A percentile compares a stretch with the other conserved stretches of the same genome.
Conservation (phyloP, 2,113 vertebrate species). For the Varanus salvator region DNA sequence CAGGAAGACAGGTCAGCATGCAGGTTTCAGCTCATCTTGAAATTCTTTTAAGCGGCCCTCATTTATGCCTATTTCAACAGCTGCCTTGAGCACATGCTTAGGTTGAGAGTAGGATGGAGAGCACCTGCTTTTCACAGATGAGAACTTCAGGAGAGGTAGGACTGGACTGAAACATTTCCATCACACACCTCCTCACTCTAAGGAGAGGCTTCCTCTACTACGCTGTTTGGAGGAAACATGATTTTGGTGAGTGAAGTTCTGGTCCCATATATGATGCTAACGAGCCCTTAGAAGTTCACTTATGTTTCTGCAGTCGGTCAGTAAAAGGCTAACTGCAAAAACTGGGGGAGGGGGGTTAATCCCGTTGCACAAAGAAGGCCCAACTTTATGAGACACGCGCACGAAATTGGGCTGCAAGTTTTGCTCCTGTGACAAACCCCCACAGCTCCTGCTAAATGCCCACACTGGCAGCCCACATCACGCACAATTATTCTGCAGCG, state of each 20-base stretch:
- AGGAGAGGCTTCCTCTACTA: neutral
- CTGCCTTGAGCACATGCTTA: neutral
- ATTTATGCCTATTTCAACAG: neutral
- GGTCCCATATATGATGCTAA: no score
- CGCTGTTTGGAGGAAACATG: neutral
- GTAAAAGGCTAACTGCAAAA: neutral
- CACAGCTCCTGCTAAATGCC: no score
- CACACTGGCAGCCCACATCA: no score
- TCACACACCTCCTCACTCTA: neutral
- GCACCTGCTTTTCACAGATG: neutral
- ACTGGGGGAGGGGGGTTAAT: neutral
- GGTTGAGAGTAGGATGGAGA: neutral
- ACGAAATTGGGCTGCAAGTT: neutral
- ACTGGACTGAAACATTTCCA: neutral
- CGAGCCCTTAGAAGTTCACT: neutral
- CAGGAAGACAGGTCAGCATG: neutral
- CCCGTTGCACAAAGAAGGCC: neutral
- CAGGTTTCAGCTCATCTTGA: neutral
- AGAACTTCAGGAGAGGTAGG: neutral
- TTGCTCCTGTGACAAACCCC: neutral
- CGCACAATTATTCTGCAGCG: neutral
- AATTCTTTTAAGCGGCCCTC: neutral
- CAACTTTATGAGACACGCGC: neutral
- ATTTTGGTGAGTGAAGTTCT: neutral
- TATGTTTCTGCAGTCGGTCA: neutral